These are phyloP conservation scores for Adelphocoris suturalis DNA, from an alignment of 2,888 invertebrate species.

Conservation along the genomic window DNA sequence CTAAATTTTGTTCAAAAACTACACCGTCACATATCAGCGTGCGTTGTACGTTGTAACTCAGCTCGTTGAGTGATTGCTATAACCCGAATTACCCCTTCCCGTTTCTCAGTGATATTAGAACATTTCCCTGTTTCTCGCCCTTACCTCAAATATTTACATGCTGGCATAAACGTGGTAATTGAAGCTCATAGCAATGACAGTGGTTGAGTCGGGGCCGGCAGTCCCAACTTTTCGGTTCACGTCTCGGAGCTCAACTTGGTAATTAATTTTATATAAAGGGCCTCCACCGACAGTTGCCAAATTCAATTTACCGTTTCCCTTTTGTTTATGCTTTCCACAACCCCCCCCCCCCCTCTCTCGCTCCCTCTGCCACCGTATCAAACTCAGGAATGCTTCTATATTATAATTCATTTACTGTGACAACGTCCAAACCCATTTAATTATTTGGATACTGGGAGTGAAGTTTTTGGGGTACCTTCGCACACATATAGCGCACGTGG, in stretches of 20 bases:
- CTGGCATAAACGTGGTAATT: no score
- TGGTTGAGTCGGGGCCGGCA: no score
- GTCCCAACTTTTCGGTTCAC: neutral
- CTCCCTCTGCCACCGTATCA: no score
- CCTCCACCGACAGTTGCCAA: neutral
- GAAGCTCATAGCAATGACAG: no score
- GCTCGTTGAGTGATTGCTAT: no score
- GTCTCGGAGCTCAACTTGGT: neutral
- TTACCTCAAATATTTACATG: no score
- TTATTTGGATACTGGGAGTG: neutral
- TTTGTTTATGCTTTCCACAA: neutral
- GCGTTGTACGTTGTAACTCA: no score
- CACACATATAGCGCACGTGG: neutral
- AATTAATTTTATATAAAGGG: constrained; percentile 11
- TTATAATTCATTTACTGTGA: neutral
- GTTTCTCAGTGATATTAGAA: no score
- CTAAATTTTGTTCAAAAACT: no score
- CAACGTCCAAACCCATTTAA: neutral
- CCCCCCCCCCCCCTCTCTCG: neutral
- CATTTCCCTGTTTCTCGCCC: no score
- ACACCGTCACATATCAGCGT: no score
- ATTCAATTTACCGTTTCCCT: constrained; percentile 13
- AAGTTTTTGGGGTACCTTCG: neutral
- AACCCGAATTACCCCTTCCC: no score
- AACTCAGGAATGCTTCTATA: neutral